Evolutionary conservation across 2,888 invertebrate genomes (phyloP), one percentile per base, ranked within the genome.

Genomic region (Epistrophe grossulariae): DNA sequence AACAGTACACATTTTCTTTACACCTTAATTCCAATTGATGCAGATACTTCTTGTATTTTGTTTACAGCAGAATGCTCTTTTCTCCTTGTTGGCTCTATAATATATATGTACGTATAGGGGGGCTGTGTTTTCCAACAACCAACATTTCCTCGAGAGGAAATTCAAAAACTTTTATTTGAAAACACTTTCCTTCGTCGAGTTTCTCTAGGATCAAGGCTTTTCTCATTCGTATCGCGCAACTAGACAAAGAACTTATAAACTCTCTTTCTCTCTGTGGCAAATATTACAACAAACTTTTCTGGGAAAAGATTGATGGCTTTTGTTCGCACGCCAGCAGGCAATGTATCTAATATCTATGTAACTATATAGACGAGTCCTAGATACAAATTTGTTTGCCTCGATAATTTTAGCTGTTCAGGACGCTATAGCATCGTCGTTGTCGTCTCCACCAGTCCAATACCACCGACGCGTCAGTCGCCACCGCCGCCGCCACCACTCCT

Each of bases 61-160:
- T 24, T 43, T 28, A 48, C 62, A 43, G 45, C 45, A 64, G 3
- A 24, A 43, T 45, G 1, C 64, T 43, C 24, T 28, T n/a, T n/a
- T 66, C 24, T 24, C 24, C 24, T n/a, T 1, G n/a, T 2, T 45
- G 40, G 13, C 6, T 13, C 13, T 24, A 6, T 24, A n/a, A 24
- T 24, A 3, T 24, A 24, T 59, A 24, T 55, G 15, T 45, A 19
- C 43, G 13, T 71, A 77, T n/a, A n/a, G n/a, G n/a, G n/a, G 62
- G 55, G 28, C 9, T 72, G 48, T 72, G 48, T 78, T 73, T 82
- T 70, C 15, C 62, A 64, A 80, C 74, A 71, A 79, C 70, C 52
- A 70, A 78, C 82, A 81, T 73, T 73, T 81, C 81, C 71, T 81
- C 81, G 24, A 81, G 85, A 82, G 84, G 84, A 84, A 84, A 84